Base-by-base conservation (phyloP, 2,113 vertebrate species). In the Muscicapa adusta region DNA sequence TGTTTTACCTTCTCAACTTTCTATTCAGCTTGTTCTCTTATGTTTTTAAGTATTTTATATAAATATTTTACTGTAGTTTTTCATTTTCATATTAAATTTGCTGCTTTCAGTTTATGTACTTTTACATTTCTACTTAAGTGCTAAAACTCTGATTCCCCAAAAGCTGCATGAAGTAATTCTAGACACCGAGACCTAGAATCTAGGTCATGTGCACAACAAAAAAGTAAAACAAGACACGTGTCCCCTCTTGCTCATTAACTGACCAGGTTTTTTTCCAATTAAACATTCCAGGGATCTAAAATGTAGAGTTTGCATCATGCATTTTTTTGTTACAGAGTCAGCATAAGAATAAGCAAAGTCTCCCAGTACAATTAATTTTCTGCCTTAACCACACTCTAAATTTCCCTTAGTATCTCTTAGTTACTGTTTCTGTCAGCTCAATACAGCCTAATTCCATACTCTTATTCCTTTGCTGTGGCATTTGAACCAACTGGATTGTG, bases 301-400 rank as follows among this genome's bases (percentile, higher is more conserved):
- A 53, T 10, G 19, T 38, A 36, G 36, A 66, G 26, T 51, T 33
- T 43, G 8, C 18, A 43, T 56, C 9, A 38, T 16, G 4, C 8
- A 24, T 66, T 92, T 95, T 94, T 94, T 50, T 91, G 24, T 81
- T 89, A 70, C 36, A 65, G 40, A 80, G 28, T 81, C 86, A 91
- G 42, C 38, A 74, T 5, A 86, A 31, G 56, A 87, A 74, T 48
- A 85, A 78, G 72, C 24, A 89, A 72, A 71, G 6, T 60, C 14
- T 67, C 33, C 16, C 0, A 0, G 8, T 62, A 38, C 34, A 68
- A 80, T 61, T 76, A 85, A 68, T 85, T 91, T 91, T 81, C 80
- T 87, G 33, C 31, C 38, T 78, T 85, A 87, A 87, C 34, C 40
- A 65, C 15, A 0, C 14, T 84, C 38, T 63, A 63, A 92, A 60